A percentile compares a stretch with the other conserved stretches of the same genome.
Conservation (phyloP, 2,888 invertebrate genomes). For the Argyra leucocephala region DNA sequence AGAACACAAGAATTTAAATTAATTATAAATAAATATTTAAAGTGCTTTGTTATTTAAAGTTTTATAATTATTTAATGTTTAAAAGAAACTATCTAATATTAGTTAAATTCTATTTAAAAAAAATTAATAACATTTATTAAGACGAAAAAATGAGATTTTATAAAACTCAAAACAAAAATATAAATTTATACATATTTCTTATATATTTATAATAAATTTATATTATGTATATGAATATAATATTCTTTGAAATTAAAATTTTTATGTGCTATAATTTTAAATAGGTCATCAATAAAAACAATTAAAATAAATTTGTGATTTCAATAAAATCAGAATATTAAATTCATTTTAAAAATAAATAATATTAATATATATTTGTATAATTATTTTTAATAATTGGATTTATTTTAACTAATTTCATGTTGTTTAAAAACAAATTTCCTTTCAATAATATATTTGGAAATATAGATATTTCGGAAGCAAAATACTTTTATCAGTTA, state of each 20-base stretch:
- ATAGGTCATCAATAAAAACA: background rate
- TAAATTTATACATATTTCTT: background rate
- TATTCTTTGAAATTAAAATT: background rate
- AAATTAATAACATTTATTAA: conserved; percentile 4
- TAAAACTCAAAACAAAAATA: background rate
- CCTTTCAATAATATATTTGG: no score
- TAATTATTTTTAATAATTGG: no score
- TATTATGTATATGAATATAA: background rate
- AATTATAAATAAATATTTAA: background rate
- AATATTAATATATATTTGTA: no score
- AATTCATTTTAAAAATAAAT: no score
- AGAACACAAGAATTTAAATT: conserved; percentile 4
- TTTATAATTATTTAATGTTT: conserved; percentile 3
- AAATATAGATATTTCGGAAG: no score
- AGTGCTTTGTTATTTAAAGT: conserved; percentile 6
- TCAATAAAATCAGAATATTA: no score
- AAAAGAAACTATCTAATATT: background rate
- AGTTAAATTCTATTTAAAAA: conserved; percentile 3
- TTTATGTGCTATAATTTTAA: background rate
- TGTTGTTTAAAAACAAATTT: no score
- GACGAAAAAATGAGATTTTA: conserved; percentile 3
- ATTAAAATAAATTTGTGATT: no score
- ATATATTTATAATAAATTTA: background rate
- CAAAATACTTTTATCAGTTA: no score
- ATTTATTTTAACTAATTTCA: no score